Conservation (phyloP, 2,113 vertebrate genomes). For the Zosterops hypoxanthus region DNA sequence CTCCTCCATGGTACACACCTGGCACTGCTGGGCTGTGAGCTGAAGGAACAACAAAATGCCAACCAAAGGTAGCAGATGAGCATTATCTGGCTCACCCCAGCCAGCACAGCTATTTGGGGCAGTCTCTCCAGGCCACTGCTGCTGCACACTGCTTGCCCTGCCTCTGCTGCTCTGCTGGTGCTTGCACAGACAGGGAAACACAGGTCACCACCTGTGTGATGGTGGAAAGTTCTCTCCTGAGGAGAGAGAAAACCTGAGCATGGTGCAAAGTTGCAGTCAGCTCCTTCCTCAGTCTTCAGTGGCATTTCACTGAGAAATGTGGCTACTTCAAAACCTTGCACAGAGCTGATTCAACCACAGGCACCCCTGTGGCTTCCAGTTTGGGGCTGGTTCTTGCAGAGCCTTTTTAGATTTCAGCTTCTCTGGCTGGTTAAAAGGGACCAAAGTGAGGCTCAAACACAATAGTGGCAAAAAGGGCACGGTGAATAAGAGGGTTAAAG, state of each 20-base stretch:
- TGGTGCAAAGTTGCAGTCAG: not conserved
- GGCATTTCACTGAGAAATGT: not conserved
- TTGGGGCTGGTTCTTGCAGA: not conserved
- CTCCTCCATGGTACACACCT: fast-evolving
- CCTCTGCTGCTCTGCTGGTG: not conserved
- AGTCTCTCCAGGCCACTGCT: not conserved
- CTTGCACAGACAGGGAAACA: not conserved
- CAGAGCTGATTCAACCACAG: not conserved
- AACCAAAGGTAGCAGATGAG: not conserved
- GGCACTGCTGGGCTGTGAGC: not conserved
- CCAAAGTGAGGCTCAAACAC: not conserved
- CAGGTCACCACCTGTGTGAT: too few species aligned
- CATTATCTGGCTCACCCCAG: not conserved
- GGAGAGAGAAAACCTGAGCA: too few species aligned
- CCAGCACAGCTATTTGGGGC: not conserved
- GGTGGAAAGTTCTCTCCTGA: too few species aligned
- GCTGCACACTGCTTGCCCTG: too few species aligned
- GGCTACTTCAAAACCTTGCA: not conserved
- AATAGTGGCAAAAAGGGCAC: not conserved
- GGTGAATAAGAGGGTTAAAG: not conserved
- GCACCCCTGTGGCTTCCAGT: not conserved
- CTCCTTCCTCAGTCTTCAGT: not conserved
- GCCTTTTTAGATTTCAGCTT: not conserved
- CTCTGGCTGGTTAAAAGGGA: not conserved
- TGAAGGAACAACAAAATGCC: not conserved